Conservation (phyloP, 2,113 vertebrate species). For the Phyllopteryx taeniolatus region DNA sequence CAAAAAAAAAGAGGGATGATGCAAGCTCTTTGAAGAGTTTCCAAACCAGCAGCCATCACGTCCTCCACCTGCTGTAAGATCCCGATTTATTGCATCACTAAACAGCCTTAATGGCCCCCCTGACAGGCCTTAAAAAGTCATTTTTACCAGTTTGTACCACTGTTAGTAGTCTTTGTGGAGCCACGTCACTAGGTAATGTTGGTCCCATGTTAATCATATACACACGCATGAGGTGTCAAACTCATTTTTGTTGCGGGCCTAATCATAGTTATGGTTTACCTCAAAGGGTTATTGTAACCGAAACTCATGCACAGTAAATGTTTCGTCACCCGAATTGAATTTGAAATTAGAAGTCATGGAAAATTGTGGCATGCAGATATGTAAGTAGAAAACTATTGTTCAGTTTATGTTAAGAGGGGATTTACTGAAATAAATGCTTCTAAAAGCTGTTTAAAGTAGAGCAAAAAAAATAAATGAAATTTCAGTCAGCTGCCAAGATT, state of each 20-base stretch:
- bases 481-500: no score
- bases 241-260: neutral
- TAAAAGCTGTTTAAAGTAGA: neutral
- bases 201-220: slow-evolving; percentile 10
- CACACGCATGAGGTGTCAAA: slow-evolving; percentile 1
- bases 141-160: slow-evolving; percentile 33
- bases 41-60: slow-evolving; percentile 56
- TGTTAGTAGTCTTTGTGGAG: slow-evolving; percentile 38
- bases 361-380: neutral
- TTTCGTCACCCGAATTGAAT: neutral
- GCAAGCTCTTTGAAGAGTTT: slow-evolving; percentile 57
- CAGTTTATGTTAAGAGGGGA: neutral
- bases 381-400: neutral
- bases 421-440: neutral
- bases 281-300: no score
- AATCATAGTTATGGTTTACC: neutral
- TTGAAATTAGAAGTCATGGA: neutral
- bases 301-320: neutral
- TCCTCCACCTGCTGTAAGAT: slow-evolving; percentile 50
- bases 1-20: slow-evolving; percentile 45
- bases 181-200: slow-evolving; percentile 25
- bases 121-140: slow-evolving; percentile 40
- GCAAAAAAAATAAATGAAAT: no score
- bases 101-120: slow-evolving; percentile 43
- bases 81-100: slow-evolving; percentile 63